Conservation (phyloP, 2,888 invertebrate genomes). For the Chrysina gloriosa region DNA sequence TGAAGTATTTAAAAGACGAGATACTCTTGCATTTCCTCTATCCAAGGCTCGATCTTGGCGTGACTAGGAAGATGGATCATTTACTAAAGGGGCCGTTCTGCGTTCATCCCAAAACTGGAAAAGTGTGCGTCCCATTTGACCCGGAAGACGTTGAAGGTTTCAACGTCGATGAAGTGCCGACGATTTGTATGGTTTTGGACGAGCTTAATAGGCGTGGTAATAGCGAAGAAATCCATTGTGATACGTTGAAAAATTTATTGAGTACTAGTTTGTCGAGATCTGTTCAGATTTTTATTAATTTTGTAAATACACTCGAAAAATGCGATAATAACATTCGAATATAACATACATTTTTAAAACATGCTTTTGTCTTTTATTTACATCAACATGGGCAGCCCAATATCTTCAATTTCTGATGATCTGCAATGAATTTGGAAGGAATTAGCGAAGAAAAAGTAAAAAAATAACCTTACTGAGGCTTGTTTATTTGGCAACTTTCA, state of each 20-base stretch:
- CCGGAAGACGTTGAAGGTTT: slow-evolving; percentile 77
- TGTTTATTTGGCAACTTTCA: no score
- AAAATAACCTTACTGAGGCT: no score
- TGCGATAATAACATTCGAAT: no score
- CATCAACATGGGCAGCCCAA: no score
- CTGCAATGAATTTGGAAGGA: no score
- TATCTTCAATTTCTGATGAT: no score
- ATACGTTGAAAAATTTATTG: not conserved
- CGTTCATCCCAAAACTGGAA: slow-evolving; percentile 97
- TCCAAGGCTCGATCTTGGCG: slow-evolving; percentile 95
- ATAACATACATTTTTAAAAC: no score
- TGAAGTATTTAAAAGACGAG: slow-evolving; percentile 80
- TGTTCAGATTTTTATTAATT: slow-evolving; percentile 78
- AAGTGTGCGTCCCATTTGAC: slow-evolving; percentile 90
- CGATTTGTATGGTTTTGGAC: slow-evolving; percentile 71
- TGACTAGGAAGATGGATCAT: slow-evolving; percentile 95
- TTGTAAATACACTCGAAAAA: slow-evolving; percentile 65
- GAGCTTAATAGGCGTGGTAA: slow-evolving; percentile 70
- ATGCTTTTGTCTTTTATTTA: no score
- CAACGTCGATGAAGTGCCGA: slow-evolving; percentile 79
- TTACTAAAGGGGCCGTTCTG: slow-evolving; percentile 98
- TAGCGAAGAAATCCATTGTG: no score
- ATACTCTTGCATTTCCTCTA: slow-evolving; percentile 92
- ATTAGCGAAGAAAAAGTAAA: no score
- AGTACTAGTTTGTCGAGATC: slow-evolving; percentile 79